Evolutionary conservation across 1,140 invertebrate species (phyloP).

Genomic region (Ylistrum balloti): DNA sequence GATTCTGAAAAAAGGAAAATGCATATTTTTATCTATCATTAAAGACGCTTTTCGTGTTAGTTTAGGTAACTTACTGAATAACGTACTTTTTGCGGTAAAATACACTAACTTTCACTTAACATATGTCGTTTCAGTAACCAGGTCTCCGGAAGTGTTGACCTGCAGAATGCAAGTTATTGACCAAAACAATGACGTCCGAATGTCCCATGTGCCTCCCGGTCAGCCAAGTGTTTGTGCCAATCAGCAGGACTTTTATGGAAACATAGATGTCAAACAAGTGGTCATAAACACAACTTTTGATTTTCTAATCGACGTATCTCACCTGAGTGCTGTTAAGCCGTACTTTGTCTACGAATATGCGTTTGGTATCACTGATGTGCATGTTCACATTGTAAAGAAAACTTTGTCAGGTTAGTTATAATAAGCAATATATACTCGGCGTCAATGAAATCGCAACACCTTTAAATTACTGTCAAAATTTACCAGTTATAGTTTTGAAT

Average conservation of each 20-base stretch:
- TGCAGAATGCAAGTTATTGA: neutral
- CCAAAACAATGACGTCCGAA: neutral
- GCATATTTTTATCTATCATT: too few relatives aligned
- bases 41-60: too few relatives aligned
- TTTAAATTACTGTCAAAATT: too few relatives aligned
- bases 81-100: too few relatives aligned
- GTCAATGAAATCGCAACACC: too few relatives aligned
- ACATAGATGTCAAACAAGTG: neutral
- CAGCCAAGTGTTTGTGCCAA: neutral
- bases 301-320: neutral
- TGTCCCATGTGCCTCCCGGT: neutral
- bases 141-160: neutral
- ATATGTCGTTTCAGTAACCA: neutral
- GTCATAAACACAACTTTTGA: neutral
- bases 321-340: neutral
- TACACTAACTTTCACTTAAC: too few relatives aligned
- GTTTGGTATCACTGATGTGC: neutral
- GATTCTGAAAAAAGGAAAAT: too few relatives aligned
- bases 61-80: too few relatives aligned
- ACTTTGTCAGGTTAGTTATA: neutral
- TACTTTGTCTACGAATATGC: neutral
- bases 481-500: too few relatives aligned
- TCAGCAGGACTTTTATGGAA: slow-evolving; percentile 6
- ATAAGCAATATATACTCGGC: too few relatives aligned
- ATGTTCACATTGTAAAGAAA: neutral